phyloP scores from a whole-genome alignment of 2,888 invertebrate genomes.

The Lithophane leautieri region DNA sequence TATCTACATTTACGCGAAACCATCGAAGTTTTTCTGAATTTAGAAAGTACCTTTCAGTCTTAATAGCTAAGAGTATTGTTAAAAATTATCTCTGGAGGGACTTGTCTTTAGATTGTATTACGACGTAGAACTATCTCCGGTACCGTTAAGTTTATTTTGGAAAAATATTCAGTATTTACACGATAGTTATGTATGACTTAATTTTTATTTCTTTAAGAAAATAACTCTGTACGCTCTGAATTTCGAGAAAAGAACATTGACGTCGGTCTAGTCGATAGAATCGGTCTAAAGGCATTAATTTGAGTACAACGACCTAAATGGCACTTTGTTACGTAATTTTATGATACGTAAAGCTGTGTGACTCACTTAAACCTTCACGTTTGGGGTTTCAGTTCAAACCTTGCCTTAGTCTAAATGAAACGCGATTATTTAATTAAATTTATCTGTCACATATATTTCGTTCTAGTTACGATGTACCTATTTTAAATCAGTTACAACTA shows the following conservation, averaged over 20 bases:
- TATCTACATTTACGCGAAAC: constrained; percentile 67
- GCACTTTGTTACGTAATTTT: constrained; percentile 72
- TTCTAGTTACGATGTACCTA: constrained; percentile 75
- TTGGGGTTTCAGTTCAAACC: constrained; percentile 74
- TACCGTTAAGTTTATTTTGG: constrained; percentile 77
- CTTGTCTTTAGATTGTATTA: constrained; percentile 83
- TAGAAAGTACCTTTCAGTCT: constrained; percentile 86
- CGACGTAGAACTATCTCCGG: constrained; percentile 81
- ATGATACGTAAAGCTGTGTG: constrained; percentile 34
- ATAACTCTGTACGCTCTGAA: constrained; percentile 75
- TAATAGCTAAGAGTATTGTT: constrained; percentile 87
- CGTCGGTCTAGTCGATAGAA: constrained; percentile 38
- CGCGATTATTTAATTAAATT: constrained; percentile 70
- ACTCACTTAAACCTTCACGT: constrained; percentile 65
- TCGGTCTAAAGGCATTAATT: constrained; percentile 56
- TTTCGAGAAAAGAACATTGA: constrained; percentile 52
- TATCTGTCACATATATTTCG: constrained; percentile 68
- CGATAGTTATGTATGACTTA: constrained; percentile 70
- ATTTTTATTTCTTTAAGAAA: constrained; percentile 77
- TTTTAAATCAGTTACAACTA: constrained; percentile 70
- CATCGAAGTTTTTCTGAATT: constrained; percentile 73
- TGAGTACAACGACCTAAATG: constrained; percentile 70
- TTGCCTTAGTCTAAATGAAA: constrained; percentile 78
- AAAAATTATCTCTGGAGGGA: constrained; percentile 88
- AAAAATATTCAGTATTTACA: constrained; percentile 84